phyloP scores from a whole-genome alignment of 2,797 vertebrate species.

The Vespertilio murinus region DNA sequence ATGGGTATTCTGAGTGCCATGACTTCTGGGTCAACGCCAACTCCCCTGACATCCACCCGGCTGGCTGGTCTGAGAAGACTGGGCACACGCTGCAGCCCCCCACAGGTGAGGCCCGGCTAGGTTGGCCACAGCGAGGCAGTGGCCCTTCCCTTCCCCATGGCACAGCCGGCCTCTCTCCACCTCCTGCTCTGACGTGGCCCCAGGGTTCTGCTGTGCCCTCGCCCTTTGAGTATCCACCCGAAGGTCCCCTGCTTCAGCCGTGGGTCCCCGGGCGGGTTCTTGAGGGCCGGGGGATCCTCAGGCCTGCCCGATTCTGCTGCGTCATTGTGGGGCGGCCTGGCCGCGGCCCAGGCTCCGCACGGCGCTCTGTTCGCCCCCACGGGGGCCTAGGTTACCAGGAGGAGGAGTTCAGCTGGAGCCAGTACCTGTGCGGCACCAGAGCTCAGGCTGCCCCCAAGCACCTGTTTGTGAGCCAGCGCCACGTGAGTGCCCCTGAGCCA shows the following conservation, averaged over 20 bases:
- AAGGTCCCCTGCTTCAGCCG: neutral
- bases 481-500: conserved; percentile 86
- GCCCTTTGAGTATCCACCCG: neutral
- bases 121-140: neutral
- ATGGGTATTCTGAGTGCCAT: conserved; percentile 97
- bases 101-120: conserved; percentile 89
- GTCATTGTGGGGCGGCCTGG: neutral
- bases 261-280: neutral
- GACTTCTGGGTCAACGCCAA: conserved; percentile 99
- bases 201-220: neutral
- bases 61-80: conserved; percentile 96
- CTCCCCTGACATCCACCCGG: conserved; percentile 93
- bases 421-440: conserved; percentile 95
- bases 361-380: conserved; percentile 56
- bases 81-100: conserved; percentile 96
- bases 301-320: conserved; percentile 32
- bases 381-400: conserved; percentile 95
- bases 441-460: conserved; percentile 96
- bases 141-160: neutral
- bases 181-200: neutral
- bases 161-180: neutral
- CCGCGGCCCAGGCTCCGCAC: conserved; percentile 43
- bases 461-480: conserved; percentile 91
- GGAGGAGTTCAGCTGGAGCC: conserved; percentile 97
- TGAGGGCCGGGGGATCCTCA: neutral